phyloP scores from a whole-genome alignment of 2,113 vertebrate species.

The Xyliphius kryptos region DNA sequence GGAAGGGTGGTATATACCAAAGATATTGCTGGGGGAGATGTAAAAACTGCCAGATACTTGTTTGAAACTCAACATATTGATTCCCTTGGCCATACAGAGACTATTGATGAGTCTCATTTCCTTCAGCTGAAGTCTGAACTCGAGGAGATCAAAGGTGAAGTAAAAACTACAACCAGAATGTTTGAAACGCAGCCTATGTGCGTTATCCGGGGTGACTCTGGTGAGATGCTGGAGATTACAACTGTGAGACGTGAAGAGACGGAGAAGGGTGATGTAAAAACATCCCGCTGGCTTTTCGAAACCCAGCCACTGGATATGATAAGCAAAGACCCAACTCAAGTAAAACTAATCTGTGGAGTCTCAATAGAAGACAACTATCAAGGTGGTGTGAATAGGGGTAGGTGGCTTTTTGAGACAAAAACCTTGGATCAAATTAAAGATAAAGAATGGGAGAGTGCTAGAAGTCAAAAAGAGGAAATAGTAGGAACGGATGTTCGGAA shows the following conservation, averaged over 20 bases:
- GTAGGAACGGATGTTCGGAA: conserved; percentile 76
- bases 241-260: conserved; percentile 73
- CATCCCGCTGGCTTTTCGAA: conserved; percentile 77
- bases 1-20: conserved; percentile 40
- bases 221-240: conserved; percentile 79
- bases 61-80: conserved; percentile 80
- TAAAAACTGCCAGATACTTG: conserved; percentile 75
- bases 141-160: conserved; percentile 75
- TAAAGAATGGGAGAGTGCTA: conserved; percentile 66
- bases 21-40: conserved; percentile 71
- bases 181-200: conserved; percentile 79
- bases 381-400: conserved; percentile 66
- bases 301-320: conserved; percentile 76
- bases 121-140: conserved; percentile 76
- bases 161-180: conserved; percentile 74
- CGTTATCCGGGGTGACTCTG: conserved; percentile 74
- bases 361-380: conserved; percentile 73
- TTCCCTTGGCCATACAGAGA: conserved; percentile 68
- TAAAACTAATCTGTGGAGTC: conserved; percentile 73
- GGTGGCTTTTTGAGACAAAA: conserved; percentile 80
- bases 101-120: conserved; percentile 71
- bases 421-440: conserved; percentile 79
- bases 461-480: conserved; percentile 69
- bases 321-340: conserved; percentile 68
- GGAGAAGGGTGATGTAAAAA: conserved; percentile 75